phyloP scores from a whole-genome alignment of 2,797 vertebrate genomes.

The Falco berigora region DNA sequence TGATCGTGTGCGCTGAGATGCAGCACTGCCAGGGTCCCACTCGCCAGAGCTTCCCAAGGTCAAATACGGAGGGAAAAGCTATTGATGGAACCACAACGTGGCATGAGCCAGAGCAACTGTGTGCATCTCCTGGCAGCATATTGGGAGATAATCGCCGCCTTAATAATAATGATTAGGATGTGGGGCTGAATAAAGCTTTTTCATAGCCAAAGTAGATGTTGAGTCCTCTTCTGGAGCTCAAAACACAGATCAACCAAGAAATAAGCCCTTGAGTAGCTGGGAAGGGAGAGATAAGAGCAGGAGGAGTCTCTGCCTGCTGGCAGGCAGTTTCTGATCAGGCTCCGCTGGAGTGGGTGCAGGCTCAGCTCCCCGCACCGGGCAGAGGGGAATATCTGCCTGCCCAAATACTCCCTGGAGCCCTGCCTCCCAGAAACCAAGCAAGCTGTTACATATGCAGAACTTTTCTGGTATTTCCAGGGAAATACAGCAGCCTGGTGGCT shows the following conservation, averaged over 20 bases:
- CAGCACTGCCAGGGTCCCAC: background rate
- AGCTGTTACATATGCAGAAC: background rate
- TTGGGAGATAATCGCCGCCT: background rate
- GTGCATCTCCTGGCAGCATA: background rate
- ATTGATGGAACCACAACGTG: background rate
- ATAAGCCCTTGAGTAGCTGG: background rate
- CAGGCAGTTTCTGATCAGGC: background rate
- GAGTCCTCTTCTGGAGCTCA: background rate
- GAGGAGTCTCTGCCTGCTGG: background rate
- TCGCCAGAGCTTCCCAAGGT: background rate
- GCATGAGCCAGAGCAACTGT: background rate
- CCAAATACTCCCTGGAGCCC: background rate
- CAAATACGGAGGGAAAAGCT: background rate
- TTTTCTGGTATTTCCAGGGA: conserved; percentile 36
- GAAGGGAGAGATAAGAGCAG: background rate
- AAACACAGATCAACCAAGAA: background rate
- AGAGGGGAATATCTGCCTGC: background rate
- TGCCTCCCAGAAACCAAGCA: background rate
- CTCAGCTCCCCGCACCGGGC: fast-evolving
- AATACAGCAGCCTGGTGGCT: conserved; percentile 61
- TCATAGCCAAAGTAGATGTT: background rate
- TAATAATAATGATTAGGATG: background rate
- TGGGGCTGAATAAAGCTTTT: background rate
- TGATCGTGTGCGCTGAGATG: background rate
- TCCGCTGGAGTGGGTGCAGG: background rate